Evolutionary conservation across 1,140 invertebrate genomes (phyloP).

Genomic region (Drosophila orosa): DNA sequence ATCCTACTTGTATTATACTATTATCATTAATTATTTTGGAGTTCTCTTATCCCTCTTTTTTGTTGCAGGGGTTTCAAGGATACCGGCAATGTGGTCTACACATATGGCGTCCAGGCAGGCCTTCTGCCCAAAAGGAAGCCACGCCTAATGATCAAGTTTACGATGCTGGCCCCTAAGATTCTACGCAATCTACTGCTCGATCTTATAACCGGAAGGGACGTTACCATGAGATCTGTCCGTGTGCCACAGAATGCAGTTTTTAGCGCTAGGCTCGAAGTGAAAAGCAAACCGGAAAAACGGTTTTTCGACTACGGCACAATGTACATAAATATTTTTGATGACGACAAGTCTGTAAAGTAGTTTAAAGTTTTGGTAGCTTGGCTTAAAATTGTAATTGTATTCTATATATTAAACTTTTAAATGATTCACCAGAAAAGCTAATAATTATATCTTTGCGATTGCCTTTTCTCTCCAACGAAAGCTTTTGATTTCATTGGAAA

Average conservation of each 20-base stretch:
- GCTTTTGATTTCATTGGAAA: too few relatives aligned
- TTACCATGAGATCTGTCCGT: background rate
- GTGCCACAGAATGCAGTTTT: background rate
- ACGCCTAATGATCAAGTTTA: slow-evolving; percentile 17
- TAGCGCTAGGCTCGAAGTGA: slow-evolving; percentile 20
- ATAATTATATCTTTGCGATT: too few relatives aligned
- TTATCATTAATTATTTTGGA: too few relatives aligned
- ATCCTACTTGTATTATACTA: too few relatives aligned
- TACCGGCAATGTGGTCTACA: slow-evolving; percentile 15
- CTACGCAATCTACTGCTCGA: slow-evolving; percentile 7
- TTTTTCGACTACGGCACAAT: background rate
- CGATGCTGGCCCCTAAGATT: background rate
- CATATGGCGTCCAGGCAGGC: slow-evolving; percentile 4
- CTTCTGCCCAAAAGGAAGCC: background rate
- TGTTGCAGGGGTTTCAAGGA: slow-evolving; percentile 5
- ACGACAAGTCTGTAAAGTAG: background rate
- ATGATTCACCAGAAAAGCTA: too few relatives aligned
- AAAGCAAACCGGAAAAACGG: background rate
- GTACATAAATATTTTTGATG: background rate
- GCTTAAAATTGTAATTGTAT: too few relatives aligned
- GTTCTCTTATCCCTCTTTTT: background rate
- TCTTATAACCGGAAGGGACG: slow-evolving; percentile 16
- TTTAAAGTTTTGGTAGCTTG: too few relatives aligned
- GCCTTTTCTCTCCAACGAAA: too few relatives aligned
- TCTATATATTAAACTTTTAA: too few relatives aligned